Evolutionary conservation across 2,888 invertebrate genomes (phyloP).

Genomic region (Anoplius nigerrimus): DNA sequence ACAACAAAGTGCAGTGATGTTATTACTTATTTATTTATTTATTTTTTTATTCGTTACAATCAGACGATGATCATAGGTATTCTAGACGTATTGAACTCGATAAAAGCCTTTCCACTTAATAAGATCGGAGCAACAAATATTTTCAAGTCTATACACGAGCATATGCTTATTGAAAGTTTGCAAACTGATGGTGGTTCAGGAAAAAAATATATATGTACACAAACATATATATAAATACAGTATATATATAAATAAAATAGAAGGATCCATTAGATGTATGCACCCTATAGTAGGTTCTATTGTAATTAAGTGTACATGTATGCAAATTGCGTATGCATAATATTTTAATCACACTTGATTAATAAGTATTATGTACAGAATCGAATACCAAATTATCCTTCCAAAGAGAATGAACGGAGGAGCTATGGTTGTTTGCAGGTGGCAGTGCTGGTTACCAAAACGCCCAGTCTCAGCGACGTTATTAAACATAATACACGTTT

Average conservation of each 20-base stretch:
- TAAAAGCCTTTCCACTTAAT: neutral
- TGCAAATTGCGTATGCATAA: too few species aligned
- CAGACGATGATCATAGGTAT: too few species aligned
- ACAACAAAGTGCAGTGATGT: too few species aligned
- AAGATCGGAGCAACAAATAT: neutral
- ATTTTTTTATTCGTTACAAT: too few species aligned
- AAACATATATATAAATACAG: too few species aligned
- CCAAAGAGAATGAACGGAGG: conserved; percentile 63
- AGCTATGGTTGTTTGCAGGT: conserved; percentile 70
- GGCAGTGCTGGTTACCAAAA: conserved; percentile 72
- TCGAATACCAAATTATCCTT: conserved; percentile 38
- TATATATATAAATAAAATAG: neutral
- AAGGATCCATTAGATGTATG: conserved; percentile 2
- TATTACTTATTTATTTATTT: too few species aligned
- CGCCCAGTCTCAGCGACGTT: conserved; percentile 68
- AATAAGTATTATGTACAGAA: conserved; percentile 22
- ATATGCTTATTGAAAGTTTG: neutral
- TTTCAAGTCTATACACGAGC: neutral
- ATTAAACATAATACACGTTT: conserved; percentile 58
- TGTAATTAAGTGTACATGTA: conserved; percentile 27
- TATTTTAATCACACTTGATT: conserved; percentile 1
- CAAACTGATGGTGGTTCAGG: too few species aligned
- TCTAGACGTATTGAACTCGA: neutral
- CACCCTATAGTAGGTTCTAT: conserved; percentile 4
- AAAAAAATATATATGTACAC: too few species aligned